These are phyloP conservation scores for Ornithoptera alexandrae DNA, from an alignment of 2,888 invertebrate species.

Conservation along the genomic window DNA sequence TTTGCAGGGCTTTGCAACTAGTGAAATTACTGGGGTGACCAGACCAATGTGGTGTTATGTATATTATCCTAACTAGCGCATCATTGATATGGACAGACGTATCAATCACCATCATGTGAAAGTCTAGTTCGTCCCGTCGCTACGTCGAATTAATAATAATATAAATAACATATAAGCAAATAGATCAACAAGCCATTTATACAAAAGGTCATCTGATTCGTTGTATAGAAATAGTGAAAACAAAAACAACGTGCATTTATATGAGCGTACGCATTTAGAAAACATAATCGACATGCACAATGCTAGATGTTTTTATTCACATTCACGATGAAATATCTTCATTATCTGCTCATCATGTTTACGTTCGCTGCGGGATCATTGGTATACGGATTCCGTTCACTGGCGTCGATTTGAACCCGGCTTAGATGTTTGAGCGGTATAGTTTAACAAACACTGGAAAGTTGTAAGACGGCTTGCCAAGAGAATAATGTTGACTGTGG, in stretches of 20 bases:
- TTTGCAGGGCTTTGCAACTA: no score
- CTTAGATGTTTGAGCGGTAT: conserved; percentile 4
- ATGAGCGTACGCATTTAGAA: conserved; percentile 2
- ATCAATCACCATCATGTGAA: no score
- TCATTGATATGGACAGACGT: no score
- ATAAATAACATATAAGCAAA: no score
- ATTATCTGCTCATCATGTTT: conserved; percentile 14
- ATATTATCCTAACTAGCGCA: no score
- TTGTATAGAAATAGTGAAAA: not conserved
- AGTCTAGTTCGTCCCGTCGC: no score
- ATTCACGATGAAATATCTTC: conserved; percentile 7
- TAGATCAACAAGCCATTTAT: not conserved
- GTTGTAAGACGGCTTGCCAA: conserved; percentile 59
- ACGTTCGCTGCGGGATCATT: conserved; percentile 8
- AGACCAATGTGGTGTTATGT: no score
- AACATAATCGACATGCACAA: not conserved
- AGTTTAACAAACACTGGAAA: conserved; percentile 55
- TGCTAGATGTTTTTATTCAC: conserved; percentile 10
- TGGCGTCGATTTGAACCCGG: conserved; percentile 27
- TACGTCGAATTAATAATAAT: no score
- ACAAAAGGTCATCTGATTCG: not conserved
- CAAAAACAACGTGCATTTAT: not conserved
- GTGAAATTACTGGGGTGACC: no score
- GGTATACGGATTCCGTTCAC: conserved; percentile 8
- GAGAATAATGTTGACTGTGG: conserved; percentile 54